phyloP scores from a whole-genome alignment of 2,888 invertebrate genomes.

The Andrena minutula region DNA sequence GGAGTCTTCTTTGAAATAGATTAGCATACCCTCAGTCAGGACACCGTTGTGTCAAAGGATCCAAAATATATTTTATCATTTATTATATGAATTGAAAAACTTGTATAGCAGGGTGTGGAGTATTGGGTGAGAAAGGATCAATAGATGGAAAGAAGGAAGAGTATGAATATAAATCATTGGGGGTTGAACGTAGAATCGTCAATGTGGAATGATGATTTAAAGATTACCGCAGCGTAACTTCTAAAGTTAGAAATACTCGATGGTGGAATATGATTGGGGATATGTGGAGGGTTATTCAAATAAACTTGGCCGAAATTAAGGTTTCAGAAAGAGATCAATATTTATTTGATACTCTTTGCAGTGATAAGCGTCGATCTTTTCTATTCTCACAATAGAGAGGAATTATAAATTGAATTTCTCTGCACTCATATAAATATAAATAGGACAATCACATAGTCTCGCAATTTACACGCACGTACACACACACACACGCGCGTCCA shows the following conservation, averaged over 20 bases:
- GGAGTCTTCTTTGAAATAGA: not conserved
- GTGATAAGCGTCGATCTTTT: slow-evolving; percentile 83
- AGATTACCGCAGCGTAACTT: no score
- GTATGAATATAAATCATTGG: not conserved
- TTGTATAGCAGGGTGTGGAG: no score
- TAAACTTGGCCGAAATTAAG: slow-evolving; percentile 59
- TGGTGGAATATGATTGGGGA: not conserved
- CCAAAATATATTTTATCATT: no score
- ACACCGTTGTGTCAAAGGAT: no score
- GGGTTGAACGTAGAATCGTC: not conserved
- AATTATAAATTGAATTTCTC: slow-evolving; percentile 79
- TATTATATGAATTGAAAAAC: not conserved
- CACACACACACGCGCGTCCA: slow-evolving; percentile 44
- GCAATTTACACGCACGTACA: slow-evolving; percentile 16
- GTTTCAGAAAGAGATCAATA: slow-evolving; percentile 83
- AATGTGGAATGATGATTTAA: no score
- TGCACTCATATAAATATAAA: slow-evolving; percentile 75
- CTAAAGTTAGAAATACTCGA: not conserved
- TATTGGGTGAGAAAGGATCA: no score
- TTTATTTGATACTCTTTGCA: slow-evolving; percentile 84
- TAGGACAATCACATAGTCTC: slow-evolving; percentile 62
- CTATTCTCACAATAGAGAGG: slow-evolving; percentile 82
- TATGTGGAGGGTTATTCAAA: slow-evolving; percentile 32
- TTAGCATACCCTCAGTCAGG: no score
- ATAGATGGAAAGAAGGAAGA: no score